Evolutionary conservation across 2,888 invertebrate species (phyloP), one percentile per base, ranked within the genome.

Genomic region (Eurytoma californica): DNA sequence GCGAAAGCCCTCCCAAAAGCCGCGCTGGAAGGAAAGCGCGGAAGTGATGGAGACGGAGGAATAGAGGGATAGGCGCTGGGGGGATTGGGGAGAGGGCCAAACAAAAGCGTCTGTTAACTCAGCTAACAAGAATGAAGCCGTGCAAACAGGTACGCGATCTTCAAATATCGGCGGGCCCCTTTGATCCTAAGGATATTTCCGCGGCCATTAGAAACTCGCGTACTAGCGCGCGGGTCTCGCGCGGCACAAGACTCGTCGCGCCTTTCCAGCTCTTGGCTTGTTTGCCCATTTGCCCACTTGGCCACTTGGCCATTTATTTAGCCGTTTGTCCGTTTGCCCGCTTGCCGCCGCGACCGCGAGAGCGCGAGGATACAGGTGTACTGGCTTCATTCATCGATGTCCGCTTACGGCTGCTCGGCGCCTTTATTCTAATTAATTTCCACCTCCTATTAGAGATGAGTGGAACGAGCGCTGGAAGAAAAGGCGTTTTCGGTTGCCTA

Each of bases 91-190:
- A 75, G 84, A 82, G 80, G 82, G 78, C 81, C 83, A 79, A 82
- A 83, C 83, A 84, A 81, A 79, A 84, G 84, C 84, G 86, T 86
- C 84, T 87, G 88, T 87, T 87, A 87, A 86, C 89, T 86, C 68
- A 87, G 85, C 87, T 88, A 87, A 88, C 88, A 87, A 88, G 86
- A 87, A 87, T 88, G 87, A 88, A 88, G 87, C 87, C 87, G 83
- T 84, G 85, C 87, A 88, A 88, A 88, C 86, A 87, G 85, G 86
- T 86, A 68, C 85, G 85, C 87, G 87, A 88, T 88, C 86, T 84
- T 88, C 88, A 88, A 88, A 88, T 86, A 88, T 86, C 83, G 88
- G 86, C 88, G 87, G 87, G 72, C 81, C 39, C 39, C 63, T 30
- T 39, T 30, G 63, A 39, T 63, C 81, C 85, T 88, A 87, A 88